Evolutionary conservation across 2,888 invertebrate species (phyloP), one percentile per base, ranked within the genome.

Genomic region (Hydraecia micacea): DNA sequence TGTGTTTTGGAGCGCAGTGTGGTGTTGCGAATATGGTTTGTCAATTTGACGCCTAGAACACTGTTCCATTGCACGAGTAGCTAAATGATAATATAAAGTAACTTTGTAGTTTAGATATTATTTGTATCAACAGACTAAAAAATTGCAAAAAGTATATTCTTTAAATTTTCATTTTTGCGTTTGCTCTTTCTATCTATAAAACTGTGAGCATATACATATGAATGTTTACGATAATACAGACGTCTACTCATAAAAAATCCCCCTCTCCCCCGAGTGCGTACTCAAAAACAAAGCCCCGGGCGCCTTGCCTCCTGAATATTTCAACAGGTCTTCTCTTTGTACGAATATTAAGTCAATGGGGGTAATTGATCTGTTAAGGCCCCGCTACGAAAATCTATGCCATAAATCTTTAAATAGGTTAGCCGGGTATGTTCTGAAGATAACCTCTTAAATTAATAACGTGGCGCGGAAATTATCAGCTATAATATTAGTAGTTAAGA

Each of bases 301-400:
- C 93, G 94, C 92, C 92, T 93, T 84, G 87, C 89, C 95, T 94
- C 84, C 91, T 96, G 96, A 96, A 96, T 96, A 96, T 96, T 96
- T 96, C 95, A 96, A 94, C 92, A 95, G 94, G 94, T 94, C 95
- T 95, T 95, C 95, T 93, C 95, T 96, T 95, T 95, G 95, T 94
- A 91, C 89, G 94, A 95, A 96, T 95, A 96, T 96, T 96, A 97
- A 97, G 96, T 96, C 96, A 96, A 96, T 96, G 95, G 93, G 91
- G 95, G 96, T 97, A 96, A 97, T 97, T 96, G 96, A 96, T 96
- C 96, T 95, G 94, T 94, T 94, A 93, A 94, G 92, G 92, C 91
- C 90, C 80, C 77, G 79, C 88, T 91, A 90, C 92, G 92, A 91
- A 91, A 91, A 93, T 93, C 91, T 92, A 93, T 91, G 88, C 83